A percentile compares a stretch with the other conserved stretches of the same genome.
phyloP scores from a whole-genome alignment of 2,888 invertebrate species.

The Athalia circularis region DNA sequence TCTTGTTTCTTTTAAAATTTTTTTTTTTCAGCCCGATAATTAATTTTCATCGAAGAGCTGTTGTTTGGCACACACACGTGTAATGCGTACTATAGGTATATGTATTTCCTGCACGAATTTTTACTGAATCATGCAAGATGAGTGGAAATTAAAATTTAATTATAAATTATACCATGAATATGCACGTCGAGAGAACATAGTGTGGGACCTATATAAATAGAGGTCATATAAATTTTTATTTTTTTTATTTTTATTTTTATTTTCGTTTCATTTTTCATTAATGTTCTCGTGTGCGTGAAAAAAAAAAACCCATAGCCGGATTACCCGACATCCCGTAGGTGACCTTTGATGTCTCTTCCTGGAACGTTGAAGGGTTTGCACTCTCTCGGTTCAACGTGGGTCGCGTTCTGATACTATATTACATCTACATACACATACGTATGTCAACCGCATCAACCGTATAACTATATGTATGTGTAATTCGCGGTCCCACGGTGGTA shows the following conservation, averaged over 20 bases:
- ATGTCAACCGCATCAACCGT: neutral
- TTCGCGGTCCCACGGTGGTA: conserved; percentile 27
- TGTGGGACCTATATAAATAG: no score
- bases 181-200: conserved; percentile 2
- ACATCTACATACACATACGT: neutral
- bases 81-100: neutral
- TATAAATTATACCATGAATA: conserved; percentile 29
- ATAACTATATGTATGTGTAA: conserved; percentile 4
- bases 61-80: neutral
- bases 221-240: neutral
- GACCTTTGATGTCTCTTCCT: conserved; percentile 54
- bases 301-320: conserved; percentile 44
- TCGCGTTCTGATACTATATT: neutral
- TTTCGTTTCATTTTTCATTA: conserved; percentile 33
- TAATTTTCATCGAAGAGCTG: no score
- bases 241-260: conserved; percentile 4
- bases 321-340: conserved; percentile 51
- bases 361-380: conserved; percentile 42
- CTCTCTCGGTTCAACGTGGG: conserved; percentile 19
- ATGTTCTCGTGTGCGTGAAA: neutral
- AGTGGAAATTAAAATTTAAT: conserved; percentile 27
- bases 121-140: neutral
- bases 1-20: no score
- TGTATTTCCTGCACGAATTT: neutral
- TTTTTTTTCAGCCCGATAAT: no score